Evolutionary conservation across 2,113 vertebrate genomes (phyloP), one percentile per base, ranked within the genome.

Genomic region (Arothron firmamentum): DNA sequence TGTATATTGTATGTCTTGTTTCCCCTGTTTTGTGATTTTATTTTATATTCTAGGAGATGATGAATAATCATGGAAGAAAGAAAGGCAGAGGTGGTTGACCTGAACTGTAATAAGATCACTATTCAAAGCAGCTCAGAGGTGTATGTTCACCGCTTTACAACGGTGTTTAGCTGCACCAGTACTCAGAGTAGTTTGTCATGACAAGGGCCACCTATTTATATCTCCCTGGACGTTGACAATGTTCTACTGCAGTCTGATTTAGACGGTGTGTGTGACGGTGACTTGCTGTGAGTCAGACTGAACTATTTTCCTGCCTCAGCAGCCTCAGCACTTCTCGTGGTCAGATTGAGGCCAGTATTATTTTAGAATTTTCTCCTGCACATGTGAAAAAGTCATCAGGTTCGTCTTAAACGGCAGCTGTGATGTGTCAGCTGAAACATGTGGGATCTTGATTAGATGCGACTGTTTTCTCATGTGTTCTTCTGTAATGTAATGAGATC

Each of bases 401-500:
- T 46, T 3, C n/a, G 34, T 64, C 17, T 56, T 65, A 2, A 38
- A 11, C 34, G 12, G 34, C 34, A 38, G 34, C 34, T 38, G 34
- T 12, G 34, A 10, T 38, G 34, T 38, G 34, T 38, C 34, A 38
- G 34, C 34, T 38, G 34, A 38, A 12, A 38, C 34, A 16, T 47
- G 38, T 3, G 19, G 65, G 57, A 74, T 74, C 55, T 46, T 71
- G 62, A 75, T 64, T 62, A 45, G 20, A 60, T 47, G 28, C 11
- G 59, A 65, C 15, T 13, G 49, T 61, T 54, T 54, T 19, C 42
- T 45, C 59, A 49, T 74, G 60, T 78, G 64, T 63, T 65, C 62
- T 56, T 67, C 17, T 67, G 57, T 78, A 65, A 25, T 65, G 77
- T 84, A 88, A 88, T 77, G 28, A 83, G 81, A 88, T 77, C 78